phyloP scores from a whole-genome alignment of 2,797 vertebrate genomes.

The Chrosomus eos region DNA sequence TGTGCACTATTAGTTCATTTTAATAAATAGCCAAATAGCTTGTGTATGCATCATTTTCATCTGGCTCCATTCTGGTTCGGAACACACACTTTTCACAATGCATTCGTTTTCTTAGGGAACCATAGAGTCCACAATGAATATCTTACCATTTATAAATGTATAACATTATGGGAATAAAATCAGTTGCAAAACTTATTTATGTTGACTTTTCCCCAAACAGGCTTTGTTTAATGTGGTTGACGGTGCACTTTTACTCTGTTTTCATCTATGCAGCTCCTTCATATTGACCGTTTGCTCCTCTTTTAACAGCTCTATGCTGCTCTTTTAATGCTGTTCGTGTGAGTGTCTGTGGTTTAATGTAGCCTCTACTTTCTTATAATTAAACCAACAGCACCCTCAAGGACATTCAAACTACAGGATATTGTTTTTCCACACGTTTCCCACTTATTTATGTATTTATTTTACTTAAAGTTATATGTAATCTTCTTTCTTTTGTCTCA shows the following conservation, averaged over 20 bases:
- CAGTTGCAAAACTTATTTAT: background rate
- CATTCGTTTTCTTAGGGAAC: background rate
- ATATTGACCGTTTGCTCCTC: background rate
- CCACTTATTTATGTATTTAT: background rate
- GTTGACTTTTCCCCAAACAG: background rate
- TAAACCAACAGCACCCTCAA: conserved; percentile 29
- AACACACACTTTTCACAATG: background rate
- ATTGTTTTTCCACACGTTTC: background rate
- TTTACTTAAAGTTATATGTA: background rate
- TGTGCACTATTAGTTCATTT: background rate
- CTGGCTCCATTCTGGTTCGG: background rate
- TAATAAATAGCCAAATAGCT: background rate
- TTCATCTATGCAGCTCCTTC: background rate
- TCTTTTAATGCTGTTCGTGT: background rate
- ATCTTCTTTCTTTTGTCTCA: background rate
- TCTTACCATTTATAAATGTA: no score
- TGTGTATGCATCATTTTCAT: background rate
- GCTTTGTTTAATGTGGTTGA: conserved; percentile 8
- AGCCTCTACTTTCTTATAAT: background rate
- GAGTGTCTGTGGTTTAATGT: background rate
- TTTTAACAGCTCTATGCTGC: background rate
- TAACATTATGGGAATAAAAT: conserved; percentile 10
- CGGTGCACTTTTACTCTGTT: conserved; percentile 5
- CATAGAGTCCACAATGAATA: background rate
- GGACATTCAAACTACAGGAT: background rate